These are phyloP conservation scores for Drosophila borborema DNA, from an alignment of 2,888 invertebrate genomes.

Conservation along the genomic window DNA sequence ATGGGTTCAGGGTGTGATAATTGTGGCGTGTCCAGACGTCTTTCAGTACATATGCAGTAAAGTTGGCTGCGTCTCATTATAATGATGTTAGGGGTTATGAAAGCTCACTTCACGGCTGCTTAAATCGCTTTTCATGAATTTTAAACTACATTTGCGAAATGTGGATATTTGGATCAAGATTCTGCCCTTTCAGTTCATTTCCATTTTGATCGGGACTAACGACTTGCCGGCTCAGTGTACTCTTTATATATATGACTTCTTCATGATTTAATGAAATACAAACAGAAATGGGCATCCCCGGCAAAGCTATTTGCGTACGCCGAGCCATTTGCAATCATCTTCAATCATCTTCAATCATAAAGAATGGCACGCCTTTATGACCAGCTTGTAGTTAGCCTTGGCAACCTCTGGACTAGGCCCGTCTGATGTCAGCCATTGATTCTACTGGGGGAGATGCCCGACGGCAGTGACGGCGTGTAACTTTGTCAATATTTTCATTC, in stretches of 20 bases:
- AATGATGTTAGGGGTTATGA: background rate
- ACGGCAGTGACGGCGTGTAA: conserved; percentile 11
- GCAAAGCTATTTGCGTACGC: conserved; percentile 13
- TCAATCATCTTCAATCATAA: conserved; percentile 63
- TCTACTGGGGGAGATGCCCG: background rate
- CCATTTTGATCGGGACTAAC: background rate
- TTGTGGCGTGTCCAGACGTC: background rate
- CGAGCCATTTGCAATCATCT: conserved; percentile 39
- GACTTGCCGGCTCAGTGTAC: background rate
- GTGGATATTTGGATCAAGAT: background rate
- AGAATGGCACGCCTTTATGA: conserved; percentile 35
- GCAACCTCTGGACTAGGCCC: background rate
- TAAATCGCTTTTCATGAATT: background rate
- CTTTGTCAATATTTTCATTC: conserved; percentile 63
- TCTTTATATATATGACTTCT: background rate
- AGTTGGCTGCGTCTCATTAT: background rate
- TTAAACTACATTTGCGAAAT: background rate
- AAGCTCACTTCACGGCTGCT: too few species aligned
- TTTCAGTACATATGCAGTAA: background rate
- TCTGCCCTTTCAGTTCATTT: background rate
- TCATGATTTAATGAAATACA: conserved; percentile 25
- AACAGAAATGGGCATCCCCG: conserved; percentile 19
- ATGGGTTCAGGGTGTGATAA: too few species aligned
- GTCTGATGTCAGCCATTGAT: conserved; percentile 24
- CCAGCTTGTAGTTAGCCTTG: conserved; percentile 30